Conservation (phyloP, 2,797 vertebrate species). For the Gila robusta region DNA sequence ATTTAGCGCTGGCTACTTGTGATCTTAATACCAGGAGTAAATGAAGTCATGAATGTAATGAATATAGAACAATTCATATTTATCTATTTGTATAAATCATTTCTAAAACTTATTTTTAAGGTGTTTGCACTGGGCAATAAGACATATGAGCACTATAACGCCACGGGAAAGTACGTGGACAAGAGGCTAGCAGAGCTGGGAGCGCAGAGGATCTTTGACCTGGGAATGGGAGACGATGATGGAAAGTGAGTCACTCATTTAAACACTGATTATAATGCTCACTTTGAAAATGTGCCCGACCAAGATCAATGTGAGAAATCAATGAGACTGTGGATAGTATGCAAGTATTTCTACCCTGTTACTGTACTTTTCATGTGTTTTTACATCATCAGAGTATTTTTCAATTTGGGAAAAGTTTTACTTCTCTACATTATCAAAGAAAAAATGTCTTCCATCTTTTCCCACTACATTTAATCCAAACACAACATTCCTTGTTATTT, state of each 20-base stretch:
- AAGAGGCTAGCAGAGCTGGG: conserved; percentile 92
- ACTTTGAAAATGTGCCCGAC: neutral
- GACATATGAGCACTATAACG: conserved; percentile 97
- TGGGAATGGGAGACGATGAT: conserved; percentile 94
- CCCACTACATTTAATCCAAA: neutral
- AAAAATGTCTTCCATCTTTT: neutral
- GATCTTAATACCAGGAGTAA: neutral
- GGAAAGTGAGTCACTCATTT: conserved; percentile 87
- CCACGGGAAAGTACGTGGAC: conserved; percentile 96
- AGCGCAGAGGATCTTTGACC: conserved; percentile 92
- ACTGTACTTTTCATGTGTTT: neutral
- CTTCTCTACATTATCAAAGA: neutral
- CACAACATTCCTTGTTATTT: neutral
- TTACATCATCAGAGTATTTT: neutral
- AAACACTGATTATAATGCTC: neutral
- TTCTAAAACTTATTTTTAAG: conserved; percentile 70
- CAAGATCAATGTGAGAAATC: neutral
- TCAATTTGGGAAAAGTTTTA: neutral
- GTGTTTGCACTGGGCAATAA: conserved; percentile 98
- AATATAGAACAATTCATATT: neutral
- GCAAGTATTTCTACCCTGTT: neutral
- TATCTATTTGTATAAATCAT: neutral
- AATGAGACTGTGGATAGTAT: neutral
- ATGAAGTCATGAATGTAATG: neutral
- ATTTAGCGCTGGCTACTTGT: neutral